These are phyloP conservation scores for Cenopis cana DNA, from an alignment of 2,888 invertebrate genomes.

Conservation along the genomic window DNA sequence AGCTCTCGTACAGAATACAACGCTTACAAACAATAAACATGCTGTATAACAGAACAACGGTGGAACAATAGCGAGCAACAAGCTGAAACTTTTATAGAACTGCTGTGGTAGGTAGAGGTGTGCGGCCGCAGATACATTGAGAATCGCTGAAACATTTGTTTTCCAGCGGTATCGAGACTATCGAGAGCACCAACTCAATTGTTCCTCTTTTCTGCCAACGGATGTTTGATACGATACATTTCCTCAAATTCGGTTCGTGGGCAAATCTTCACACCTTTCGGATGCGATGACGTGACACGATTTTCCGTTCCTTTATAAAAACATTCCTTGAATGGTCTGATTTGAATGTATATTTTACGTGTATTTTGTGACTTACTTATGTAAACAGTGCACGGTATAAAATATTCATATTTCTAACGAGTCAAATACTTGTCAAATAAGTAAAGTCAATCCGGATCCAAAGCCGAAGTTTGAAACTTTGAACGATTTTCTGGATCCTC, in stretches of 20 bases:
- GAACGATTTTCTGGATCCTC: conserved; percentile 24
- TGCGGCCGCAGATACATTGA: conserved; percentile 44
- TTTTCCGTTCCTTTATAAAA: conserved; percentile 10
- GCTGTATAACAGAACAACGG: conserved; percentile 45
- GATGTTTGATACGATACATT: conserved; percentile 16
- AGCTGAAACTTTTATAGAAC: conserved; percentile 60
- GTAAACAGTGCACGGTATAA: neutral
- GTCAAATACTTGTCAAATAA: conserved; percentile 9
- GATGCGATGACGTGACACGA: conserved; percentile 15
- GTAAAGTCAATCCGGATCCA: conserved; percentile 2
- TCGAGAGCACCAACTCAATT: conserved; percentile 31
- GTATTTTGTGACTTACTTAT: neutral
- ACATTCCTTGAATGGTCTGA: neutral
- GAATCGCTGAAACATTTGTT: conserved; percentile 48
- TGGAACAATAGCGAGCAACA: conserved; percentile 57
- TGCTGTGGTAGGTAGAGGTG: conserved; percentile 54
- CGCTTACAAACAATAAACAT: conserved; percentile 39
- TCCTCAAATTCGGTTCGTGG: neutral
- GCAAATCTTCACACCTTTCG: conserved; percentile 28
- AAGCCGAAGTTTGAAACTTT: conserved; percentile 31
- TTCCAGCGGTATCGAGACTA: conserved; percentile 46
- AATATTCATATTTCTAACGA: conserved; percentile 4
- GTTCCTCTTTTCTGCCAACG: conserved; percentile 34
- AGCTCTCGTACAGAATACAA: conserved; percentile 30
- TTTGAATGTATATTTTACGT: neutral